Base-by-base conservation (phyloP, 2,797 vertebrate species). In the Erethizon dorsatum region DNA sequence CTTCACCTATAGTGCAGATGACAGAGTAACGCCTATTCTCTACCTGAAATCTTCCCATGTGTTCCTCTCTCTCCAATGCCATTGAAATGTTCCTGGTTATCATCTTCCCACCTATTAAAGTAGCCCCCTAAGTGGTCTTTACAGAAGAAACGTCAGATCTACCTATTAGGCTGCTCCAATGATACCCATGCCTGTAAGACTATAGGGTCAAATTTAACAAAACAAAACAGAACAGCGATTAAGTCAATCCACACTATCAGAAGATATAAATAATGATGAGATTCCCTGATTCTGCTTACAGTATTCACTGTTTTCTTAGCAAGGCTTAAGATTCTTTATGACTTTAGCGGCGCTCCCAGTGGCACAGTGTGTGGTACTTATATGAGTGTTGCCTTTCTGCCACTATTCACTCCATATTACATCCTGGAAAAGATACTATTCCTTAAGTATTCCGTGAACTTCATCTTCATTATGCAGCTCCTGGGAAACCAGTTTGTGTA, bases 281-380 rank as follows among this genome's bases (percentile, higher is more conserved):
- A 90, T 65, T 83, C 82, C 78, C 56, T 45, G 50, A 13, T 26
- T 77, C 69, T 77, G 8, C 82, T 71, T 57, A 56, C 59, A 67
- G 10, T 57, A 37, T 31, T 85, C 15, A 59, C 33, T 86, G 6
- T 63, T 93, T 96, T 88, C 86, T 85, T 82, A 88, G 22, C 86
- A 88, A 84, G 33, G 13, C 71, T 88, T 80, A 77, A 84, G 22
- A 54, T 2, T 31, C 2, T 67, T 59, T 41, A 52, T 83, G 50
- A 84, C 31, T 78, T 56, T 31, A 3, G 26, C 17, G 73, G 73
- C 14, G 45, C 73, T 75, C 45, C 45, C 73, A 47, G 73, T 14
- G 45, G 12, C 26, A 50, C 6, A 50, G 24, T 6, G 6, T 77
- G 41, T 0, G 1, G 73, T 47, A 47, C 20, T 77, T 77, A 28